Evolutionary conservation across 2,113 vertebrate genomes (phyloP), one percentile per base, ranked within the genome.

Genomic region (Bolborhynchus lineola): DNA sequence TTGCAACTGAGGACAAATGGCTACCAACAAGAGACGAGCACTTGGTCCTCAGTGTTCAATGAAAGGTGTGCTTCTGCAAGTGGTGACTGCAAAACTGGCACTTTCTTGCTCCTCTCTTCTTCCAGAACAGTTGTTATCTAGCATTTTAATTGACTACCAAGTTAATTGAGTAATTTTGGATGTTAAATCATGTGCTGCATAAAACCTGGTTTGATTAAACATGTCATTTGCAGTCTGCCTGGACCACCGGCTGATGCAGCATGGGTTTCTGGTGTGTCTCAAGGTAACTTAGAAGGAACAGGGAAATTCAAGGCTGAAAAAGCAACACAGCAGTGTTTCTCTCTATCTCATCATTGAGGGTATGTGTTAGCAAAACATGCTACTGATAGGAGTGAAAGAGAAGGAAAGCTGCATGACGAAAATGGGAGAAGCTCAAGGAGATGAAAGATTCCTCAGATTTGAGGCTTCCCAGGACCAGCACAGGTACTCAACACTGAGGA

Each of bases 391-490:
- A 24, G 35, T 1, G 52, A 37, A 42, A 29, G 21, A 47, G 65
- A 39, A 29, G 41, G 39, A 53, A 65, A 65, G 21, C n/a, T 44
- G 52, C 24, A 0, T 7, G 19, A 21, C 5, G 0, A 0, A 41
- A 44, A 33, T 16, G 46, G 37, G 52, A 63, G 70, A 63, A 68
- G 35, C 23, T 50, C 31, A 14, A 44, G 57, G 8, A 33, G 46
- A 23, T 53, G 39, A 37, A 53, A 64, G 44, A 16, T 20, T 53
- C 31, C 46, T 13, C 74, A 65, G 62, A 67, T 67, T 23, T 35
- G 42, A 65, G 31, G 49, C 62, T 44, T 65, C 49, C 39, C 18
- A 23, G 62, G 49, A 53, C 49, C 7, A 2, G 21, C 39, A 28
- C 14, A 26, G 44, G 29, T 79, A 52, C 47, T 52, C 12, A 64